A percentile compares a stretch with the other conserved stretches of the same genome.
phyloP scores from a whole-genome alignment of 2,888 invertebrate genomes.

The Parapristionchus giblindavisi region DNA sequence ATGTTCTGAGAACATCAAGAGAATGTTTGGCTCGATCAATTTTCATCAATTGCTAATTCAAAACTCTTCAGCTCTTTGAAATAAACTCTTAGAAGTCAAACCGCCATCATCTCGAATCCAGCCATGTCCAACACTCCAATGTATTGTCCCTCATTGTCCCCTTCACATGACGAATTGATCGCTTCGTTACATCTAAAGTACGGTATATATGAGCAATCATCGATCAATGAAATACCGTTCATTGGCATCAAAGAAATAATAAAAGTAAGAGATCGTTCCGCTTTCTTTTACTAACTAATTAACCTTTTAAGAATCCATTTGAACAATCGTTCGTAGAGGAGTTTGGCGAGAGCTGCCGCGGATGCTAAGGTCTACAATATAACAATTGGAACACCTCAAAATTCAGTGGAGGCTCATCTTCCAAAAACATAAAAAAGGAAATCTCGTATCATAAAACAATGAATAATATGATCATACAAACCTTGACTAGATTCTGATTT shows the following conservation, averaged over 20 bases:
- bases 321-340: slow-evolving; percentile 65
- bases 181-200: slow-evolving; percentile 29
- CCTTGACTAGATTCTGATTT: slow-evolving; percentile 73
- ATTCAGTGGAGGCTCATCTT: no score
- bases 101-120: slow-evolving; percentile 67
- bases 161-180: slow-evolving; percentile 11
- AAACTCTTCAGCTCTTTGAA: neutral
- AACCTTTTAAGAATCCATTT: slow-evolving; percentile 62
- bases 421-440: no score
- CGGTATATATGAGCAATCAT: neutral
- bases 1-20: neutral
- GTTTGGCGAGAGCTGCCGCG: slow-evolving; percentile 63
- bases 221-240: neutral
- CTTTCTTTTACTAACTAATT: slow-evolving; percentile 45
- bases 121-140: slow-evolving; percentile 69
- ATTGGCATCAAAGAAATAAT: neutral
- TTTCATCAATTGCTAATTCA: neutral
- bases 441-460: slow-evolving; percentile 16
- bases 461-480: slow-evolving; percentile 45
- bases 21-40: neutral
- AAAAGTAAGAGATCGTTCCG: neutral
- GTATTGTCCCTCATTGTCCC: slow-evolving; percentile 44
- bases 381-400: no score
- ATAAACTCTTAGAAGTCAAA: slow-evolving; percentile 3
- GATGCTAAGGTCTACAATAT: slow-evolving; percentile 52